These are phyloP conservation scores for Ichneumon xanthorius DNA, from an alignment of 2,888 invertebrate species.

Conservation along the genomic window DNA sequence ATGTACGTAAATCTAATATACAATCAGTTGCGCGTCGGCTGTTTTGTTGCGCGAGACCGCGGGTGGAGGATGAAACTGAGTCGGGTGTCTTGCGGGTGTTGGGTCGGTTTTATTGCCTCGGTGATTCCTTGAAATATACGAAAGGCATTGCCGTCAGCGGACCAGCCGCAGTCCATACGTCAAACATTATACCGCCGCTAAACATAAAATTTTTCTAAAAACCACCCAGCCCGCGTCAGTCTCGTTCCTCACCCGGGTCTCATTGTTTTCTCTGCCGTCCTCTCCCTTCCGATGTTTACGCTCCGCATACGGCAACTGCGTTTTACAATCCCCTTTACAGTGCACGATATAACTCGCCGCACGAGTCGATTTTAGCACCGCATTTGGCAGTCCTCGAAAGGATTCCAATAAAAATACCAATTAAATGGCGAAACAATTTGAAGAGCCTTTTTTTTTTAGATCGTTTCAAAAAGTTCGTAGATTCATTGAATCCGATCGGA, in stretches of 20 bases:
- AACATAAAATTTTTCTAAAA: conserved; percentile 43
- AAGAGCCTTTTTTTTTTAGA: background rate
- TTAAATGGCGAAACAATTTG: conserved; percentile 65
- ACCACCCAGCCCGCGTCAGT: conserved; percentile 15
- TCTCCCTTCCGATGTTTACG: conserved; percentile 15
- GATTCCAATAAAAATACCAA: conserved; percentile 67
- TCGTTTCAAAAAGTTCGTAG: conserved; percentile 59
- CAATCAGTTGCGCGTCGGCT: conserved; percentile 35
- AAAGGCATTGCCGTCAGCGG: conserved; percentile 52
- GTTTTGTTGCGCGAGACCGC: conserved; percentile 14
- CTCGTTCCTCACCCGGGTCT: background rate
- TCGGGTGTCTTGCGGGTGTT: conserved; percentile 9
- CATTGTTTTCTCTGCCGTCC: conserved; percentile 17
- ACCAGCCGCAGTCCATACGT: conserved; percentile 69
- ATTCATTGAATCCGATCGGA: conserved; percentile 64
- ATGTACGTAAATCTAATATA: conserved; percentile 48
- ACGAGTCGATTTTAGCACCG: conserved; percentile 40
- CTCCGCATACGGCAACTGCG: conserved; percentile 37
- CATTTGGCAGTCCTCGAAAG: conserved; percentile 53
- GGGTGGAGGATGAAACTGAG: conserved; percentile 11
- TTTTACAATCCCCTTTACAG: conserved; percentile 15
- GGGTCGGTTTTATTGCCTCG: conserved; percentile 70
- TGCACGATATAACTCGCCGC: conserved; percentile 5
- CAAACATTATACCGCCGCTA: conserved; percentile 58
- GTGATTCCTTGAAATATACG: conserved; percentile 67